These are phyloP conservation scores for Bufotes viridis DNA, from an alignment of 2,797 vertebrate species.

Conservation along the genomic window DNA sequence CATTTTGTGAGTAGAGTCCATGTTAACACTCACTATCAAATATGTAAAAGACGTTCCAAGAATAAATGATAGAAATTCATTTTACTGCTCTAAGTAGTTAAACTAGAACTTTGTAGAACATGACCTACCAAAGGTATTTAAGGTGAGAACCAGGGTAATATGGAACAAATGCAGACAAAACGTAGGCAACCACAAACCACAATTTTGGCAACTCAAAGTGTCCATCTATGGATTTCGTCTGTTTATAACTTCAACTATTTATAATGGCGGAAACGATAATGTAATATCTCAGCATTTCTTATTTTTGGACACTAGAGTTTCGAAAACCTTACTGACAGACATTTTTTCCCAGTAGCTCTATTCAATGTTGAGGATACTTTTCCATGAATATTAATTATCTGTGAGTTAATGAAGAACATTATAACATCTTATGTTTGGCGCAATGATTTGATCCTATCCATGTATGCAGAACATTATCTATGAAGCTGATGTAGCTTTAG, in stretches of 20 bases:
- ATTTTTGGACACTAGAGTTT: slow-evolving; percentile 19
- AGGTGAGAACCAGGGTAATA: slow-evolving; percentile 26
- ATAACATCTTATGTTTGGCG: background rate
- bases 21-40: background rate
- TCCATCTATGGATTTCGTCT: slow-evolving; percentile 4
- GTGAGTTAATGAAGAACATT: slow-evolving; percentile 32
- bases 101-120: background rate
- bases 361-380: background rate
- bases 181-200: slow-evolving; percentile 37
- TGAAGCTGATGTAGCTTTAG: slow-evolving; percentile 1
- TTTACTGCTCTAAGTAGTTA: background rate
- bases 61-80: background rate
- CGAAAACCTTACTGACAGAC: background rate
- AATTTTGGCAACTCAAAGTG: slow-evolving; percentile 29
- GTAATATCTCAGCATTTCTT: slow-evolving; percentile 20
- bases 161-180: slow-evolving; percentile 36
- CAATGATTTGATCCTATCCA: slow-evolving; percentile 16
- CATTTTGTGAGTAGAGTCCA: background rate
- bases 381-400: slow-evolving; percentile 37
- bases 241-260: slow-evolving; percentile 21
- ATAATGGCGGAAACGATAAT: slow-evolving; percentile 10
- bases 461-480: background rate
- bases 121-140: slow-evolving; percentile 34
- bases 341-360: slow-evolving; percentile 13
- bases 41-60: background rate